Evolutionary conservation across 2,113 vertebrate genomes (phyloP), one percentile per base, ranked within the genome.

Genomic region (Crocuta crocuta): DNA sequence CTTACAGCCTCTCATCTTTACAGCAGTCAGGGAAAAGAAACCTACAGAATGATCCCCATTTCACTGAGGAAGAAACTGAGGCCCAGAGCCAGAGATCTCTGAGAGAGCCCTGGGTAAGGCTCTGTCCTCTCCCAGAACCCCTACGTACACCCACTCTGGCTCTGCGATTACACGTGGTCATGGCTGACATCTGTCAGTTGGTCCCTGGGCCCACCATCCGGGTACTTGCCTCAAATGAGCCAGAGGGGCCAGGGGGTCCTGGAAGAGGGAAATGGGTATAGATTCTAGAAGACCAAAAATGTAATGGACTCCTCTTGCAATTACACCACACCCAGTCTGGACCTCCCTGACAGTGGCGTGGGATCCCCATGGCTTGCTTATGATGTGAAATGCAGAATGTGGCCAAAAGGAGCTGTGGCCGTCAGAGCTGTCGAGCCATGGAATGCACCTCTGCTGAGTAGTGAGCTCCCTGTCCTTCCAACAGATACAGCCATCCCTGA

Each of bases 51-150:
- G 43, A 48, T 81, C 53, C 63, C 24, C 13, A 35, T 71, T 68
- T 92, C 91, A 78, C 39, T 39, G 35, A 83, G 43, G 91, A 90
- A 43, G 83, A 89, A 85, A 82, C 66, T 17, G 58, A 92, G 73
- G 16, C 24, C 23, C 70, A 63, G 84, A 33, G 45, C 43, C 76
- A 85, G 55, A n/a, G 26, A 4, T 50, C 21, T 83, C 70, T 11
- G 55, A 71, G 33, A 79, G 43, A 89, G 5, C 63, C 28, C 35
- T 0, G 1, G 15, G 24, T 39, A 71, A 78, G 48, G 28, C 55
- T 2, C 0, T n/a, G 24, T 26, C 48, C 63, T 33, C 7, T 28
- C 58, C 68, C 1, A 2, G 45, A 48, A 43, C 35, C 23, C 28
- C 17, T 83, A 0, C 39, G 28, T 23, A 24, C 73, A 76, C 48